These are phyloP conservation scores for Hippocampus comes DNA, from an alignment of 2,113 vertebrate genomes.

Conservation along the genomic window DNA sequence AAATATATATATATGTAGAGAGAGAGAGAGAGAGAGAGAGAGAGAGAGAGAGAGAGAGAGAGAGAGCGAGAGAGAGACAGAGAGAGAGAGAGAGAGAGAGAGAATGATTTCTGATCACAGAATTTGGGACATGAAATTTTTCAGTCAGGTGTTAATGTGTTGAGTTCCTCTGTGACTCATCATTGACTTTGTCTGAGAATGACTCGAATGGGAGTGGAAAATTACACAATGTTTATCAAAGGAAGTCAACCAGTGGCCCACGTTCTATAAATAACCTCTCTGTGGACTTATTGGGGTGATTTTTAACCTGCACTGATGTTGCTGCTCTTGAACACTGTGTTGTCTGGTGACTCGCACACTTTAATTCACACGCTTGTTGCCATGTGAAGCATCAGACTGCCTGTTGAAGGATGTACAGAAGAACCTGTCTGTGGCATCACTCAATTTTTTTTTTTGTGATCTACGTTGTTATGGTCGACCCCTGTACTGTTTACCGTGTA, in stretches of 20 bases:
- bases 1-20: neutral
- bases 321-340: constrained; percentile 47
- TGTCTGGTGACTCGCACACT: constrained; percentile 27
- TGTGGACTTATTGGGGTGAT: constrained; percentile 18
- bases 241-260: neutral
- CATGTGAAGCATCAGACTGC: constrained; percentile 16
- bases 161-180: neutral
- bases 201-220: neutral
- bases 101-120: neutral
- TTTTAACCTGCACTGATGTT: constrained; percentile 24
- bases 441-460: constrained; percentile 47
- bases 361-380: neutral
- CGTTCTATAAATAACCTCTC: neutral
- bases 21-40: neutral
- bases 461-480: constrained; percentile 38
- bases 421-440: constrained; percentile 13
- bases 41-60: too few relatives aligned
- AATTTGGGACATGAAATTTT: neutral
- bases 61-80: neutral
- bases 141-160: neutral
- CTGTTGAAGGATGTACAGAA: constrained; percentile 27
- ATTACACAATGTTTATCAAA: neutral
- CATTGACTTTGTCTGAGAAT: neutral
- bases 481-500: constrained; percentile 47
- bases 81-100: too few relatives aligned